These are phyloP conservation scores for Allygus modestus DNA, from an alignment of 2,888 invertebrate species.

Conservation along the genomic window DNA sequence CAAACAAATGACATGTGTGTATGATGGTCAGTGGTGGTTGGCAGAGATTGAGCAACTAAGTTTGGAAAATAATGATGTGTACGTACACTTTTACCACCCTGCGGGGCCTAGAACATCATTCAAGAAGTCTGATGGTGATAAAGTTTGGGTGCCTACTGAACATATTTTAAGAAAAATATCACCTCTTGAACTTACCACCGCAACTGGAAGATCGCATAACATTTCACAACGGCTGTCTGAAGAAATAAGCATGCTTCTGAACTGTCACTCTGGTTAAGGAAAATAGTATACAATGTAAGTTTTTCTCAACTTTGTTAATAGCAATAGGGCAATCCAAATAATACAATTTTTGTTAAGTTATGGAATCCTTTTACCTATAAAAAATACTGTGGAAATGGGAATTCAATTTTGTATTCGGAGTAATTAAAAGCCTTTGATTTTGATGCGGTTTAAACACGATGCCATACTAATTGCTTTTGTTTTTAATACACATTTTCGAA, in stretches of 20 bases:
- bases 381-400: too few relatives aligned
- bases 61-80: not conserved
- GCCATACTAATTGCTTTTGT: too few relatives aligned
- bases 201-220: not conserved
- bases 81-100: not conserved
- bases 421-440: too few relatives aligned
- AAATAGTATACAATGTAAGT: too few relatives aligned
- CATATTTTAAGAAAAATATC: not conserved
- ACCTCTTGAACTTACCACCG: not conserved
- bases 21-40: not conserved
- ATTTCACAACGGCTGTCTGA: not conserved
- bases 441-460: too few relatives aligned
- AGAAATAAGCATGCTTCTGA: not conserved
- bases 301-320: too few relatives aligned
- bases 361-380: too few relatives aligned
- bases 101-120: not conserved
- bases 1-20: not conserved
- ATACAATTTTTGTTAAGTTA: too few relatives aligned
- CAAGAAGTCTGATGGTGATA: not conserved
- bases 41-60: not conserved
- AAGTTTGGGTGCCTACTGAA: not conserved
- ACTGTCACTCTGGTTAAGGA: too few relatives aligned
- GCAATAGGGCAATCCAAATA: too few relatives aligned
- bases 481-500: too few relatives aligned
- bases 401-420: too few relatives aligned